A percentile compares a stretch with the other conserved stretches of the same genome.
phyloP scores from a whole-genome alignment of 2,113 vertebrate genomes.

The Emydocephalus ijimae region DNA sequence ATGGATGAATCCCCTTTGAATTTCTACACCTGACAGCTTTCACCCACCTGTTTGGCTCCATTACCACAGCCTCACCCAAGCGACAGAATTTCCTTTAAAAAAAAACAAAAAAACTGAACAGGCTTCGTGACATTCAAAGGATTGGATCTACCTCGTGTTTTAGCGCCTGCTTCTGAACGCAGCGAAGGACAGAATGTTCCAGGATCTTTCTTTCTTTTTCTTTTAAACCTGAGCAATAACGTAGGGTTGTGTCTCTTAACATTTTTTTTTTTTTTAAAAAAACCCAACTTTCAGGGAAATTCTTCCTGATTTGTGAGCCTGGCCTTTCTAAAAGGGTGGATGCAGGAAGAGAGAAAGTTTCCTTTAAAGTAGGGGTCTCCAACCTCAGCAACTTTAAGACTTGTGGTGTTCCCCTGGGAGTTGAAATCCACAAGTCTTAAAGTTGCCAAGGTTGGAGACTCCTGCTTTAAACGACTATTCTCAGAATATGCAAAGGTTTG shows the following conservation, averaged over 20 bases:
- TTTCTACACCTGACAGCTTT: not conserved
- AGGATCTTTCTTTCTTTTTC: not conserved
- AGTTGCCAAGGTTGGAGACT: too few relatives aligned
- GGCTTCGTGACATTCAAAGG: slow-evolving; percentile 2
- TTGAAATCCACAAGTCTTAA: too few relatives aligned
- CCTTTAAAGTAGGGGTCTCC: not conserved
- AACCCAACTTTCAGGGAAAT: too few relatives aligned
- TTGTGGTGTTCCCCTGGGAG: too few relatives aligned
- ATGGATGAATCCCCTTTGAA: not conserved
- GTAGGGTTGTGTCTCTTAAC: not conserved
- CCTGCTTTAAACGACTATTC: not conserved
- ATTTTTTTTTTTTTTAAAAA: not conserved
- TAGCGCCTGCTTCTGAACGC: not conserved
- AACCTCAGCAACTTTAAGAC: too few relatives aligned
- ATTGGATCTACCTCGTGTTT: not conserved
- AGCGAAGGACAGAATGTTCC: too few relatives aligned
- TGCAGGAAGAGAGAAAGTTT: not conserved
- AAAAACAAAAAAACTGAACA: slow-evolving; percentile 2
- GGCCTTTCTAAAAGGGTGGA: not conserved
- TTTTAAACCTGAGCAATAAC: not conserved
- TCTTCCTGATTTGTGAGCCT: not conserved
- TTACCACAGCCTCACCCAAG: not conserved
- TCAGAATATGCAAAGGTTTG: not conserved
- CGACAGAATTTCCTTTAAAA: slow-evolving; percentile 10
- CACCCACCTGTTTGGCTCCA: not conserved